Percentiles rank a stretch among this genome's conserved stretches.
phyloP scores from a whole-genome alignment of 1,140 invertebrate genomes.

The Magallana angulata region DNA sequence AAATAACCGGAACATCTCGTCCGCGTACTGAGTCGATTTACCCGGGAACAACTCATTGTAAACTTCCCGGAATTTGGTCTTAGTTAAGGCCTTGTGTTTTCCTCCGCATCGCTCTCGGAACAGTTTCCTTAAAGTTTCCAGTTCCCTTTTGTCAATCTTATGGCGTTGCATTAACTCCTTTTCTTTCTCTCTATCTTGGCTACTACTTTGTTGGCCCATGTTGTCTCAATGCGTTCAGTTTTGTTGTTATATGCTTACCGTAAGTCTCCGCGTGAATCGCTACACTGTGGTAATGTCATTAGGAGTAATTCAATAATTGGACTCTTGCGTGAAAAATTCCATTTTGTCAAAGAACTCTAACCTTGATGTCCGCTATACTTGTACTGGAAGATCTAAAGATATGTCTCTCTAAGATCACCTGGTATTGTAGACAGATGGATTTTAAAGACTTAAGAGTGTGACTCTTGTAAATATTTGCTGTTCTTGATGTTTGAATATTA shows the following conservation, averaged over 20 bases:
- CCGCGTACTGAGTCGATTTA: neutral
- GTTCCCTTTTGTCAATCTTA: conserved; percentile 3
- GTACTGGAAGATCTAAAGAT: too few relatives aligned
- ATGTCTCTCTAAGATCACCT: neutral
- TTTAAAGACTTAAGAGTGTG: neutral
- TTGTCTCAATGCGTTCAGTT: neutral
- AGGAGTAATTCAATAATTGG: too few relatives aligned
- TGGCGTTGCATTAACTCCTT: conserved; percentile 8
- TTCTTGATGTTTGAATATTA: neutral
- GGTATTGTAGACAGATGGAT: neutral
- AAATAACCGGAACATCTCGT: conserved; percentile 32
- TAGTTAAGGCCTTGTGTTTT: conserved; percentile 13
- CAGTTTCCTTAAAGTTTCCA: neutral
- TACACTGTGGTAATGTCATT: neutral
- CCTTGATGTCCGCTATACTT: too few relatives aligned
- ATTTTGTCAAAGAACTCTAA: too few relatives aligned
- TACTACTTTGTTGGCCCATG: conserved; percentile 26
- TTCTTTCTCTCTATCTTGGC: neutral
- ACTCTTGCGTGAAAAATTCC: too few relatives aligned
- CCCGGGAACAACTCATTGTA: conserved; percentile 26
- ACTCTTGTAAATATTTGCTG: conserved; percentile 16
- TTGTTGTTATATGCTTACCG: too few relatives aligned
- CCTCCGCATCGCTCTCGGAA: neutral
- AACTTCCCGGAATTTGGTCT: conserved; percentile 8
- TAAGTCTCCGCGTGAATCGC: neutral